phyloP scores from a whole-genome alignment of 2,113 vertebrate species.

The Ceuthmochares aereus region DNA sequence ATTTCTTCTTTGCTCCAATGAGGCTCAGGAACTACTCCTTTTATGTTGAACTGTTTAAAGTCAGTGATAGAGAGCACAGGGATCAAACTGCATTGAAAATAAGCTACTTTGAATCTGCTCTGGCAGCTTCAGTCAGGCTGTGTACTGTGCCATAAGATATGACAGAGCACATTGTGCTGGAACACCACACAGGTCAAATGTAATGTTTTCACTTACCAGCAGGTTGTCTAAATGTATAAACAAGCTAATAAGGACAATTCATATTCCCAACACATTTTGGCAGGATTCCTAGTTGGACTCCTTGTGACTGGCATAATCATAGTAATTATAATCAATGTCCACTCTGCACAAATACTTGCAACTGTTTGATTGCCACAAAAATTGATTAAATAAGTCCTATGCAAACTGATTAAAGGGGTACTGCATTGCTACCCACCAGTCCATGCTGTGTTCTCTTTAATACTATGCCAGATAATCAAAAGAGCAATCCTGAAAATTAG shows the following conservation, averaged over 20 bases:
- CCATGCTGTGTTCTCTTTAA: not conserved
- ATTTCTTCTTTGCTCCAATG: not conserved
- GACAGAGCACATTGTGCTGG: not conserved
- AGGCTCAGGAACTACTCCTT: not conserved
- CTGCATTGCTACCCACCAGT: not conserved
- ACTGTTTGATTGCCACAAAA: not conserved
- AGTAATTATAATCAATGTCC: not conserved
- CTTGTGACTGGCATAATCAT: not conserved
- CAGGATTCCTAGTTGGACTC: not conserved
- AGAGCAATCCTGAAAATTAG: not conserved
- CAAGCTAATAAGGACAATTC: not conserved
- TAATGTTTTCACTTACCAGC: not conserved
- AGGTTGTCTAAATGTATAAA: not conserved
- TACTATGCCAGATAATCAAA: not conserved
- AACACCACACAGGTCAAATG: not conserved
- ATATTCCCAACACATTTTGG: not conserved
- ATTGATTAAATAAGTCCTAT: not conserved
- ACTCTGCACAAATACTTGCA: not conserved
- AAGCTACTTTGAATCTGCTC: not conserved
- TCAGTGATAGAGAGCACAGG: not conserved
- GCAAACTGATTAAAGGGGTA: slow-evolving; percentile 6
- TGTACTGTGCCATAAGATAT: not conserved
- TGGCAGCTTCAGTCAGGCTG: not conserved
- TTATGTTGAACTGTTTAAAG: not conserved
- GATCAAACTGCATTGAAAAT: not conserved